Evolutionary conservation across 2,797 vertebrate species (phyloP).

Genomic region (Neostethus bicornis): DNA sequence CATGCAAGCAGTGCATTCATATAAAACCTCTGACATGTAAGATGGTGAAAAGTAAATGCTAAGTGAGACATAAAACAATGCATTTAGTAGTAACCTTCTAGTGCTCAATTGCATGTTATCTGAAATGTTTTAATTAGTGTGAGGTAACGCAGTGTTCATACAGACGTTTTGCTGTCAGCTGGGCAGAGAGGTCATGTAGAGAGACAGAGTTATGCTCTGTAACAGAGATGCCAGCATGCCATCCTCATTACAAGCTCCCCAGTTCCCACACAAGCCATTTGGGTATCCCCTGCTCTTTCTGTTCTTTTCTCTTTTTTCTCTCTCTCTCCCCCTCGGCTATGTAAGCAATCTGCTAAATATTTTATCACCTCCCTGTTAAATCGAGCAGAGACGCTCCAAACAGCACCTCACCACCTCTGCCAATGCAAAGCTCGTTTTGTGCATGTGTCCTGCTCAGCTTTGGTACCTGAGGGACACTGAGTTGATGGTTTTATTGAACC

Average conservation of each 20-base stretch:
- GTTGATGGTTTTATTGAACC: slow-evolving; percentile 42
- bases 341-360: slow-evolving; percentile 80
- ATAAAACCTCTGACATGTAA: neutral
- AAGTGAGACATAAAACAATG: slow-evolving; percentile 7
- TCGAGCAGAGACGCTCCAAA: slow-evolving; percentile 67
- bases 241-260: slow-evolving; percentile 72
- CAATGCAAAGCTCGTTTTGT: slow-evolving; percentile 39
- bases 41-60: neutral
- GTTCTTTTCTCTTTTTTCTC: slow-evolving; percentile 15
- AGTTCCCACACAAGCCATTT: slow-evolving; percentile 69
- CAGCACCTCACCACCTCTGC: slow-evolving; percentile 57
- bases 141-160: slow-evolving; percentile 35
- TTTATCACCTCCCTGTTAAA: slow-evolving; percentile 77
- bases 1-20: neutral
- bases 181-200: slow-evolving; percentile 61
- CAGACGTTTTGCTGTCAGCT: slow-evolving; percentile 50
- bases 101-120: slow-evolving; percentile 31
- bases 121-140: slow-evolving; percentile 70
- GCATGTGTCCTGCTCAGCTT: slow-evolving; percentile 33
- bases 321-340: slow-evolving; percentile 59
- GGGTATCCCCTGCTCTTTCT: slow-evolving; percentile 38
- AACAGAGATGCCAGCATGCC: slow-evolving; percentile 69
- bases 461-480: slow-evolving; percentile 25
- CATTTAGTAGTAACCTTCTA: slow-evolving; percentile 10
- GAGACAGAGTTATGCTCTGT: slow-evolving; percentile 57